Evolutionary conservation across 2,797 vertebrate genomes (phyloP).

Genomic region (Galaxias olidus): DNA sequence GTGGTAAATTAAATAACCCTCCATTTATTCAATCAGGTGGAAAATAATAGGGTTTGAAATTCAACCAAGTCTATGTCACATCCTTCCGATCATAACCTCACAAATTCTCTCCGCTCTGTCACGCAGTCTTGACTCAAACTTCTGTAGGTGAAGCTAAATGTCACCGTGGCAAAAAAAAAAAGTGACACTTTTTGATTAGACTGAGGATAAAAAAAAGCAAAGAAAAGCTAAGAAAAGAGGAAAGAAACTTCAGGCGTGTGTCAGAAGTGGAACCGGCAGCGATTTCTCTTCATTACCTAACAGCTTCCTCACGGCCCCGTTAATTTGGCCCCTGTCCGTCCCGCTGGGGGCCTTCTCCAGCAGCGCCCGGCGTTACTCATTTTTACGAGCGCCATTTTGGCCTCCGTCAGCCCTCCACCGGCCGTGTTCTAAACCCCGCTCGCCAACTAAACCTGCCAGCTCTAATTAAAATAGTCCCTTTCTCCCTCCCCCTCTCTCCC

Average conservation of each 20-base stretch:
- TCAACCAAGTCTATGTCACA: too few species aligned
- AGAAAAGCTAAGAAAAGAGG: too few species aligned
- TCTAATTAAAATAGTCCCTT: conserved; percentile 74
- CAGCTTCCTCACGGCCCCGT: conserved; percentile 55
- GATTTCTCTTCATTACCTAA: conserved; percentile 71
- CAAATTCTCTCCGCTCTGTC: neutral
- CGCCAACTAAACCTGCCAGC: conserved; percentile 73
- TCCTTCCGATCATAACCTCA: too few species aligned
- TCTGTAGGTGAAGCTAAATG: neutral
- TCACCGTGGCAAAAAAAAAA: neutral
- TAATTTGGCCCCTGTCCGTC: conserved; percentile 49
- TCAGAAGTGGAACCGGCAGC: conserved; percentile 24
- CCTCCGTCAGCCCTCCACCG: conserved; percentile 43
- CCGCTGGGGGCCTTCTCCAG: conserved; percentile 57
- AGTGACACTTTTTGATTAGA: neutral
- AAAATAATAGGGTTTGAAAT: too few species aligned
- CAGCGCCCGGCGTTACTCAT: conserved; percentile 66
- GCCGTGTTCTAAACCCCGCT: conserved; percentile 62
- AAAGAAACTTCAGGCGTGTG: neutral
- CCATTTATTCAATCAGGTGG: too few species aligned
- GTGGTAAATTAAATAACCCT: too few species aligned
- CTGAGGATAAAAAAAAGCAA: too few species aligned
- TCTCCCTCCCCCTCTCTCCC: too few species aligned
- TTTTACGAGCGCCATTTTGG: conserved; percentile 67
- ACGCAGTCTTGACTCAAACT: neutral